Percentiles rank a stretch among this genome's conserved stretches.
Conservation (phyloP, 2,888 invertebrate species). For the Monochamus alternatus region DNA sequence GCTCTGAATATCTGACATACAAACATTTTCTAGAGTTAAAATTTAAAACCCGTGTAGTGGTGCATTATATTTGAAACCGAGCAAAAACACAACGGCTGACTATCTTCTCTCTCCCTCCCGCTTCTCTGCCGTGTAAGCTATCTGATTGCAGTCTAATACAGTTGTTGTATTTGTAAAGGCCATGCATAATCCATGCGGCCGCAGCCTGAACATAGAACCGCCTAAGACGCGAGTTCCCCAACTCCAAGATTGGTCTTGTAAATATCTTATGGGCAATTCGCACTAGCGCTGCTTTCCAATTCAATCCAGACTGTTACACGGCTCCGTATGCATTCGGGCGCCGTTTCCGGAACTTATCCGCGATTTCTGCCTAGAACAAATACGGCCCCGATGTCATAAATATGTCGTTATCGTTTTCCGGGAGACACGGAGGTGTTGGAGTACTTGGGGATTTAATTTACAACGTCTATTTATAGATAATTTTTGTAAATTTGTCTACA, state of each 20-base stretch:
- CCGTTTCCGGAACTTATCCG: slow-evolving; percentile 27
- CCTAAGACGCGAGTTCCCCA: slow-evolving; percentile 51
- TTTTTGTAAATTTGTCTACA: too few relatives aligned
- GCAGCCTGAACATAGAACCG: slow-evolving; percentile 56
- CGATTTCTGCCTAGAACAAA: slow-evolving; percentile 30
- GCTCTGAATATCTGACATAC: too few relatives aligned
- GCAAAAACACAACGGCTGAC: background rate
- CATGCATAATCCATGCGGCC: slow-evolving; percentile 55
- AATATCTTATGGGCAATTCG: slow-evolving; percentile 69
- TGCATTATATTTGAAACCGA: too few relatives aligned
- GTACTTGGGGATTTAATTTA: background rate
- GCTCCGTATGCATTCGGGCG: slow-evolving; percentile 40
- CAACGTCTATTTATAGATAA: background rate
- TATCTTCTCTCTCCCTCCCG: background rate
- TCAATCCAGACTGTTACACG: slow-evolving; percentile 64
- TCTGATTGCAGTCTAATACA: slow-evolving; percentile 63
- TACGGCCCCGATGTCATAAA: slow-evolving; percentile 22
- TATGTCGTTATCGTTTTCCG: slow-evolving; percentile 23
- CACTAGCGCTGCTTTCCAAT: slow-evolving; percentile 64
- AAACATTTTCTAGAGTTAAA: too few relatives aligned
- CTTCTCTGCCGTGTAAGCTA: slow-evolving; percentile 59
- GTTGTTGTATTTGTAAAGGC: slow-evolving; percentile 54
- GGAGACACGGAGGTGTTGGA: background rate
- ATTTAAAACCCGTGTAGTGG: too few relatives aligned
- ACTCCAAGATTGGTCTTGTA: slow-evolving; percentile 64